These are phyloP conservation scores for Lottia gigantea DNA, from an alignment of 2,888 invertebrate species.

Conservation along the genomic window DNA sequence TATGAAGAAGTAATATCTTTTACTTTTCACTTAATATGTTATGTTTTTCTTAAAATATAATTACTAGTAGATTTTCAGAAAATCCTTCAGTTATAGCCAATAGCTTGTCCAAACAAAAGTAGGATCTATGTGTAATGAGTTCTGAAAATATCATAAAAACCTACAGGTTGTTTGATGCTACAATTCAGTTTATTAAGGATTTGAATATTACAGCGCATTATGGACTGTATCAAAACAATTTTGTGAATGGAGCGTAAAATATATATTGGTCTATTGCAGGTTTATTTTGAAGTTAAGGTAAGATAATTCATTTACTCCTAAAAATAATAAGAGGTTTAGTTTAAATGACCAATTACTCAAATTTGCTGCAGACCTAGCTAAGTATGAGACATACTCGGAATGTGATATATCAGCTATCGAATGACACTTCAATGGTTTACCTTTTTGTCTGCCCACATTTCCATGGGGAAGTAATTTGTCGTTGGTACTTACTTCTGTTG, in stretches of 20 bases:
- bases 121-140: neutral
- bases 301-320: neutral
- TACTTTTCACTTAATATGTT: no score
- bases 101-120: neutral
- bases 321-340: neutral
- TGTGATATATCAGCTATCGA: neutral
- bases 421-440: no score
- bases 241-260: slow-evolving; percentile 5
- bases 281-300: neutral
- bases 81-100: slow-evolving; percentile 1
- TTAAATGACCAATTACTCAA: neutral
- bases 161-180: neutral
- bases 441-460: no score
- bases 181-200: neutral
- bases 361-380: neutral
- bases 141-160: slow-evolving; percentile 1
- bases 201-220: neutral
- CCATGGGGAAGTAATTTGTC: no score
- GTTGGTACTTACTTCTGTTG: no score
- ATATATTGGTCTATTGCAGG: neutral
- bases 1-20: no score
- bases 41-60: no score
- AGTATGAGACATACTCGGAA: neutral
- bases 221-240: neutral
- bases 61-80: neutral